Base-by-base conservation (phyloP, 2,113 vertebrate genomes). In the Anhinga rufa region DNA sequence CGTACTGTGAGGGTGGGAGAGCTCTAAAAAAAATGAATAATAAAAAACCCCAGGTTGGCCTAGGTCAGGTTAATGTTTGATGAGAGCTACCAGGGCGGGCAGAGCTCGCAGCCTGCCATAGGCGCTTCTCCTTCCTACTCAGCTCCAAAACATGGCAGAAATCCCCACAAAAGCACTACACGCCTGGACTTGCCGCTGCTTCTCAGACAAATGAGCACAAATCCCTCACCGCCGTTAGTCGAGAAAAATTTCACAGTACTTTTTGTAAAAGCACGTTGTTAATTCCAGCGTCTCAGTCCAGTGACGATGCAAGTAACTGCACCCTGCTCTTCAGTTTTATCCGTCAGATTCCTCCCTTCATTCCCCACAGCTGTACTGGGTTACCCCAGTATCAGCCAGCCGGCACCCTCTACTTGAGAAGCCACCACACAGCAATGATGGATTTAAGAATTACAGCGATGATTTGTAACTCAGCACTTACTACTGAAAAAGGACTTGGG, bases 51-150 rank as follows among this genome's bases (percentile, higher is more conserved):
- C 17, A 11, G 42, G 14, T 9, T 44, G 83, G 74, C 81, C 42
- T 16, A 32, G 66, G 86, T 64, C 84, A 89, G 77, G 94, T 90
- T 93, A 95, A 92, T 60, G 75, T 90, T 85, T 91, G 89, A 82
- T 17, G 24, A 89, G 91, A 65, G 29, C 40, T 40, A 18, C 49
- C 64, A 65, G 58, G 70, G 69, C 85, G 64, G 46, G 85, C 64
- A 52, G 84, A 84, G 92, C 28, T 31, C 18, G 51, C 91, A 54
- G 21, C 18, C 75, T 55, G 86, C 96, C 71, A n/a, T 9, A 60
- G 74, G 91, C 89, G 44, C 18, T 87, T 38, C 81, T 78, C 76
- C 80, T 88, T 76, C 77, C 86, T 70, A 6, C 78, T 61, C 81
- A 24, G 88, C 69, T 92, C 52, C 19, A 2, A 17, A 48, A 48